Base-by-base conservation (phyloP, 2,888 invertebrate genomes). In the Oasisia sp. region DNA sequence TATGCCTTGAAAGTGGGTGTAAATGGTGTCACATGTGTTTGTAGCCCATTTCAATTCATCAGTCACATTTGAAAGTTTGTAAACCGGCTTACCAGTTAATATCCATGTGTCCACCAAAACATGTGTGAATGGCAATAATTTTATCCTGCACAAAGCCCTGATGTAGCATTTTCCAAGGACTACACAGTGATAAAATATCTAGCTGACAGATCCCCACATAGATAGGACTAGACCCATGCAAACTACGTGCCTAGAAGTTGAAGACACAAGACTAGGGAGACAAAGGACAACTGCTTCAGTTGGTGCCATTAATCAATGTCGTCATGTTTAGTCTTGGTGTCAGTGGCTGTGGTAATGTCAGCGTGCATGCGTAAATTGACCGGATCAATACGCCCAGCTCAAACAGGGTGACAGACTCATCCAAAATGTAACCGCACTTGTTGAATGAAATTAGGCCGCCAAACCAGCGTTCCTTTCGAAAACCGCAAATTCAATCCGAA, bases 401-500 rank as follows among this genome's bases (percentile, higher is more conserved):
- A 27, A 27, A 74, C 27, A 27, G 74, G 74, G 74, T 74, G 74
- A 74, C 74, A n/a, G 74, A 74, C 74, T 74, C 74, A 74, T 74
- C 74, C n/a, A n/a, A 74, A 74, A 74, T 74, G 74, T 27, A 74
- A 74, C 74, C 27, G 50, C 50, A 50, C 50, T 50, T 74, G 74
- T 74, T 74, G 74, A 74, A 74, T 74, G n/a, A 74, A 74, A 74
- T 74, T 74, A 74, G 74, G 74, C 27, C 27, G 74, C 74, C n/a
- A 27, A 74, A 74, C 2, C 14, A 0, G 74, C 27, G 14, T 74
- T 27, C n/a, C 74, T 74, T 74, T 74, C 27, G 74, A 50, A 50
- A 50, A 50, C 7, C 7, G 27, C 27, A 27, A n/a, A 74, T 74
- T 74, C 14, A 74, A 74, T 74, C 27, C 3, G 7, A 74, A 74